Evolutionary conservation across 2,888 invertebrate species (phyloP).

Genomic region (Hypena proboscidalis): DNA sequence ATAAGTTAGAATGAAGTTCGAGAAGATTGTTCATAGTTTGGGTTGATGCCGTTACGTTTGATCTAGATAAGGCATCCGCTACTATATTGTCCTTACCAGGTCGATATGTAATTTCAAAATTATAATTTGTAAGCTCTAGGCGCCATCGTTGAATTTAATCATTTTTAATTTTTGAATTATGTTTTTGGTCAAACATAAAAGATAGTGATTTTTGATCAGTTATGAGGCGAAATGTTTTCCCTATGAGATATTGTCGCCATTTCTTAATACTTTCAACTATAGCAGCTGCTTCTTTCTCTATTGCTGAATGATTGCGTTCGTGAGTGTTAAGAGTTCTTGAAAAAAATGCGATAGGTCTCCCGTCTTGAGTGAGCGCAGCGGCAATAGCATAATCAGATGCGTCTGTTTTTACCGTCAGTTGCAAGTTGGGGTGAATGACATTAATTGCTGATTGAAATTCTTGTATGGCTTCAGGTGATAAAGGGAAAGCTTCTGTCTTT

Average conservation of each 20-base stretch:
- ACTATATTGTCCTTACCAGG: neutral
- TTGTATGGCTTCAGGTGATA: too few relatives aligned
- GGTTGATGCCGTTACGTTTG: neutral
- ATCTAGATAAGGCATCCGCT: neutral
- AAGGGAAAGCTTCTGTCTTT: too few relatives aligned
- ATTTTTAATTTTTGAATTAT: neutral
- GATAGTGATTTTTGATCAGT: neutral
- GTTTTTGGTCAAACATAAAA: neutral
- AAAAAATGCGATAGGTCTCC: too few relatives aligned
- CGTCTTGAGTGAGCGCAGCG: too few relatives aligned
- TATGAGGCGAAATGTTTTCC: neutral
- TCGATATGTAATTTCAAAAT: neutral
- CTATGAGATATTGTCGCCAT: neutral
- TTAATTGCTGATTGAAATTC: too few relatives aligned
- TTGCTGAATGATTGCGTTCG: neutral
- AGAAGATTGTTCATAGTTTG: neutral
- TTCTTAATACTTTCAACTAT: neutral
- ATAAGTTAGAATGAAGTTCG: neutral
- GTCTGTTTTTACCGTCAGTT: too few relatives aligned
- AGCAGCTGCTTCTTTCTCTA: neutral
- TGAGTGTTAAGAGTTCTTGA: too few relatives aligned
- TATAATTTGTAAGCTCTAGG: too few relatives aligned
- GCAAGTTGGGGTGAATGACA: too few relatives aligned
- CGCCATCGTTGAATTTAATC: constrained; percentile 1
- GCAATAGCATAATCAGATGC: too few relatives aligned